Percentiles rank a stretch among this genome's conserved stretches.
Conservation (phyloP, 2,797 vertebrate species). For the Alcedo quadribrachys region DNA sequence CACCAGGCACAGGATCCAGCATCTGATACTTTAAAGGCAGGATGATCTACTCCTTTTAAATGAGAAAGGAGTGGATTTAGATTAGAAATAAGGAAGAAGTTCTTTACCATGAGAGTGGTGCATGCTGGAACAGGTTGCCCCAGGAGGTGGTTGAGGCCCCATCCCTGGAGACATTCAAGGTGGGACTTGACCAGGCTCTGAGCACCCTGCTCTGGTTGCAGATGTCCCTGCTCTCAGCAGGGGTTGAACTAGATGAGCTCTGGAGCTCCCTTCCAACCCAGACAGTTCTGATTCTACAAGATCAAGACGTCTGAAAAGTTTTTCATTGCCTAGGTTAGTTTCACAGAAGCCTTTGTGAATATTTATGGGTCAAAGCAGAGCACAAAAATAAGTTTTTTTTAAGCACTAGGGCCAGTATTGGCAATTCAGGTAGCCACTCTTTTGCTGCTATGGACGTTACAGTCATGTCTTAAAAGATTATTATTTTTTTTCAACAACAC, state of each 20-base stretch:
- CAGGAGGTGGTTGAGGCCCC: too few relatives aligned
- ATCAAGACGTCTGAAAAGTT: neutral
- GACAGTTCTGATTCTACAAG: neutral
- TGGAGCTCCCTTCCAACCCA: too few relatives aligned
- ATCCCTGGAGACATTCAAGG: too few relatives aligned
- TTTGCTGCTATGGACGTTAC: neutral
- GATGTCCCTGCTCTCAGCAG: too few relatives aligned
- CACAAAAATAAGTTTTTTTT: neutral
- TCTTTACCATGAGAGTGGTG: too few relatives aligned
- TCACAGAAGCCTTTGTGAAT: neutral
- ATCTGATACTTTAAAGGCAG: neutral
- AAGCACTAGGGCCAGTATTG: neutral
- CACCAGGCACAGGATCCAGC: neutral
- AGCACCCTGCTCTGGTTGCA: too few relatives aligned
- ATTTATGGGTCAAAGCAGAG: neutral
- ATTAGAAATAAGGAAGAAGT: too few relatives aligned
- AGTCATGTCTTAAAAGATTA: too few relatives aligned
- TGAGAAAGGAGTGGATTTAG: too few relatives aligned
- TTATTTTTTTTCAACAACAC: neutral
- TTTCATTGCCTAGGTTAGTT: neutral
- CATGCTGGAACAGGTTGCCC: too few relatives aligned
- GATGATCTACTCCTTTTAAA: neutral
- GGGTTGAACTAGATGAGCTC: too few relatives aligned
- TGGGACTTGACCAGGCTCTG: too few relatives aligned
- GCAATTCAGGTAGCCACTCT: neutral